phyloP scores from a whole-genome alignment of 2,888 invertebrate species.

The Liopterus haemorrhoidalis region DNA sequence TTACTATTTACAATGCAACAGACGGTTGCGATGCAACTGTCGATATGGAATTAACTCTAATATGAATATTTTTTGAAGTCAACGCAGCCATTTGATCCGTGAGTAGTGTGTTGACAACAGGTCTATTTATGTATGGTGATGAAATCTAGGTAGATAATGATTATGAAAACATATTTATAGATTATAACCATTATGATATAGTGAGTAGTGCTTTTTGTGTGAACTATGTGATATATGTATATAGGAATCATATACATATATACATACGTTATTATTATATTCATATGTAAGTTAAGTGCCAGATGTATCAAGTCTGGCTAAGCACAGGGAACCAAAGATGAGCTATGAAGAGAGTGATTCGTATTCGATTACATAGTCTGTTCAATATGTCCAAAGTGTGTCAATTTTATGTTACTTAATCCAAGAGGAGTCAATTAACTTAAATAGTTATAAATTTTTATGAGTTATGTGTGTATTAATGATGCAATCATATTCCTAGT shows the following conservation, averaged over 20 bases:
- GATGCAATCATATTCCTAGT: no score
- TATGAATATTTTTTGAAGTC: no score
- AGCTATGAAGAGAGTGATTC: slow-evolving; percentile 3
- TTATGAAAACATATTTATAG: slow-evolving; percentile 33
- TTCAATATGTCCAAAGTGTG: slow-evolving; percentile 22
- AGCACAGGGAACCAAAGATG: slow-evolving; percentile 27
- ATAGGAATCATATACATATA: no score
- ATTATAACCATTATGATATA: slow-evolving; percentile 41
- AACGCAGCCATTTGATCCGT: no score
- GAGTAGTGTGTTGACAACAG: no score
- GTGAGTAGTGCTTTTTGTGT: slow-evolving; percentile 49
- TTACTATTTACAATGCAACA: no score
- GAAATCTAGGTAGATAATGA: slow-evolving; percentile 22
- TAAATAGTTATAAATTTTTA: no score
- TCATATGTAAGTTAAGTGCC: slow-evolving; percentile 29
- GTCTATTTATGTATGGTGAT: slow-evolving; percentile 17
- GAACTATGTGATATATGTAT: slow-evolving; percentile 49
- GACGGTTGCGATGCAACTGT: no score
- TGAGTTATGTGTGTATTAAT: no score
- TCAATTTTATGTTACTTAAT: slow-evolving; percentile 20
- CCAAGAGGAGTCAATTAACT: slow-evolving; percentile 19
- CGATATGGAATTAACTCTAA: no score
- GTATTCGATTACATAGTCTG: slow-evolving; percentile 7
- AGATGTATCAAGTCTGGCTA: slow-evolving; percentile 31
- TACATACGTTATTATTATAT: slow-evolving; percentile 22